phyloP scores from a whole-genome alignment of 2,113 vertebrate genomes.

The Takifugu bimaculatus region DNA sequence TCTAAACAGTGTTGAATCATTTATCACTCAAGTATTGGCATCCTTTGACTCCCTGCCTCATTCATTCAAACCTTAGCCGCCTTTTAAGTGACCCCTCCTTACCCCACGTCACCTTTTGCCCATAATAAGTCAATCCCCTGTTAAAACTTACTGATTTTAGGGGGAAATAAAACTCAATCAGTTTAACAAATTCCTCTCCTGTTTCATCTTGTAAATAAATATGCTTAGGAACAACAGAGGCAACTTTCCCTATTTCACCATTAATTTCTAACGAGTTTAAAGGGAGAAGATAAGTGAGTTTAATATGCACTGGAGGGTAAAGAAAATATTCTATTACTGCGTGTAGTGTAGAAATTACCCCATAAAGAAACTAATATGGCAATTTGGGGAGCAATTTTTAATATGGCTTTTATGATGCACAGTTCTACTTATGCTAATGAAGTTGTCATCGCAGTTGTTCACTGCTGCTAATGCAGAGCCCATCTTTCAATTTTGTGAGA shows the following conservation, averaged over 20 bases:
- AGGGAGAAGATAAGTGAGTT: constrained; percentile 99
- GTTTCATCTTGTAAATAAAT: constrained; percentile 47
- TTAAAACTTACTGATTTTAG: neutral
- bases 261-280: constrained; percentile 86
- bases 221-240: constrained; percentile 42
- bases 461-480: constrained; percentile 87
- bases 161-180: constrained; percentile 15
- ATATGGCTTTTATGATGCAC: constrained; percentile 98
- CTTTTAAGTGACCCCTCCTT: constrained; percentile 21
- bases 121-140: constrained; percentile 2
- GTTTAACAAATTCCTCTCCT: constrained; percentile 18
- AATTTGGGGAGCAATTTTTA: constrained; percentile 99
- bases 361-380: constrained; percentile 99
- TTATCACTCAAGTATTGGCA: constrained; percentile 96
- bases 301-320: constrained; percentile 99
- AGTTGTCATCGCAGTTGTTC: constrained; percentile 98
- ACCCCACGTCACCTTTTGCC: constrained; percentile 15
- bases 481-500: constrained; percentile 86
- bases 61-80: constrained; percentile 56
- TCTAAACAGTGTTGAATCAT: constrained; percentile 95
- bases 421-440: constrained; percentile 99
- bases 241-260: constrained; percentile 61
- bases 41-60: constrained; percentile 75
- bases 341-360: constrained; percentile 96
- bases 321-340: constrained; percentile 98